Evolutionary conservation across 2,797 vertebrate genomes (phyloP).

Genomic region (Uromys caudimaculatus): DNA sequence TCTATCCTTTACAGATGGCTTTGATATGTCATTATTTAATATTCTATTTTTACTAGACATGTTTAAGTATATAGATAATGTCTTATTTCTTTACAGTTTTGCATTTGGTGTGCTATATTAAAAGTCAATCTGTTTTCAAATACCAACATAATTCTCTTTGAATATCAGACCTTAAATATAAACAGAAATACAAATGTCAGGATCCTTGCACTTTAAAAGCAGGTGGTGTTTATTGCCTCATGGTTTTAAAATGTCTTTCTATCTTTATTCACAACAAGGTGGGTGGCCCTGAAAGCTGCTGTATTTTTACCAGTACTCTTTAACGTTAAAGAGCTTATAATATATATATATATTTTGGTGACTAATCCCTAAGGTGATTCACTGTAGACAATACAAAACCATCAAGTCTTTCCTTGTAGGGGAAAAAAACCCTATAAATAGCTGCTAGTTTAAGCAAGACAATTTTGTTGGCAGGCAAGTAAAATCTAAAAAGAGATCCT

Average conservation of each 20-base stretch:
- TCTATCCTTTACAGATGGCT: constrained; percentile 28
- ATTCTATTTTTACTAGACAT: constrained; percentile 9
- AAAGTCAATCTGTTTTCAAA: constrained; percentile 73
- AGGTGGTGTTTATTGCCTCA: constrained; percentile 79
- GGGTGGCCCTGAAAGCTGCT: constrained; percentile 78
- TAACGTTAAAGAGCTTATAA: constrained; percentile 78
- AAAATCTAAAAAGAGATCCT: constrained; percentile 71
- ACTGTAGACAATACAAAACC: constrained; percentile 68
- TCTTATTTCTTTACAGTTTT: constrained; percentile 56
- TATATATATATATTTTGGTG: constrained; percentile 74
- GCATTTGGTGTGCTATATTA: constrained; percentile 43
- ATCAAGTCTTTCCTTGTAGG: constrained; percentile 62
- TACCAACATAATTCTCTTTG: constrained; percentile 67
- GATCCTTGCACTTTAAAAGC: constrained; percentile 74
- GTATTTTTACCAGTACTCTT: constrained; percentile 79
- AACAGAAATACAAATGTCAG: constrained; percentile 77
- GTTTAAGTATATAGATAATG: constrained; percentile 45
- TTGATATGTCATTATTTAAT: constrained; percentile 54
- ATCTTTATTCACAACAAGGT: constrained; percentile 80
- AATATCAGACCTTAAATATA: constrained; percentile 76
- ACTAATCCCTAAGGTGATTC: constrained; percentile 82
- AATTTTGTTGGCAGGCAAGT: constrained; percentile 67
- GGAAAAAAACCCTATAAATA: constrained; percentile 21
- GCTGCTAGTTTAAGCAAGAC: constrained; percentile 73
- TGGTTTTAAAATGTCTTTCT: constrained; percentile 77